These are phyloP conservation scores for Hippocampus kuda DNA, from an alignment of 2,797 vertebrate species.

Conservation along the genomic window DNA sequence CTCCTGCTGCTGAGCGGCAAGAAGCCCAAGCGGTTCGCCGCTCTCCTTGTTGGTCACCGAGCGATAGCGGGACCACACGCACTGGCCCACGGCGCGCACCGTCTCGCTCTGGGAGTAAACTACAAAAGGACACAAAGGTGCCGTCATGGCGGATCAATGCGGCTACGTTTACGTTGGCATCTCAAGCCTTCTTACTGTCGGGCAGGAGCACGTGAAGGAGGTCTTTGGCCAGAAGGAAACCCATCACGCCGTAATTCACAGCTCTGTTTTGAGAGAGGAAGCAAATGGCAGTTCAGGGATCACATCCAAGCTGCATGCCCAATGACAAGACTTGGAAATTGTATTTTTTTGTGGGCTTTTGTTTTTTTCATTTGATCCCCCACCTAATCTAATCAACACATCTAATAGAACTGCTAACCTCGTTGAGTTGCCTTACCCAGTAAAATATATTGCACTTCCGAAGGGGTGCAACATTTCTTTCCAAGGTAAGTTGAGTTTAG, in stretches of 20 bases:
- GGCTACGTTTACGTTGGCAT: background rate
- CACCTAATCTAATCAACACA: no score
- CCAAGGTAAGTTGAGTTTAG: no score
- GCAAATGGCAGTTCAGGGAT: background rate
- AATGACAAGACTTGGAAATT: no score
- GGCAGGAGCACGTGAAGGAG: constrained; percentile 65
- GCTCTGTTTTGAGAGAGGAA: constrained; percentile 53
- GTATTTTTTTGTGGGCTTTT: no score
- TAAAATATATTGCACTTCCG: no score
- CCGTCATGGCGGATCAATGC: background rate
- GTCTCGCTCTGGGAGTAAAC: constrained; percentile 54
- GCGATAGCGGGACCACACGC: constrained; percentile 64
- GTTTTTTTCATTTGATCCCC: no score
- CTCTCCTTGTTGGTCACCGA: constrained; percentile 34
- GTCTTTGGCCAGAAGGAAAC: constrained; percentile 68
- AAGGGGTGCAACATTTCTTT: no score
- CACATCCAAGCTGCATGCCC: background rate
- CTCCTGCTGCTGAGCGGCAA: constrained; percentile 57
- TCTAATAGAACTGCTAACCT: no score
- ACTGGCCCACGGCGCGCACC: constrained; percentile 50
- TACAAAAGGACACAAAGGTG: constrained; percentile 19
- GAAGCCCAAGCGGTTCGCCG: constrained; percentile 27
- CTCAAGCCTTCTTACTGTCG: constrained; percentile 51
- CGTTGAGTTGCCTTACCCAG: no score
- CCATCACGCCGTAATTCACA: constrained; percentile 64